phyloP scores from a whole-genome alignment of 2,113 vertebrate genomes.

The Variabilichromis moorii region DNA sequence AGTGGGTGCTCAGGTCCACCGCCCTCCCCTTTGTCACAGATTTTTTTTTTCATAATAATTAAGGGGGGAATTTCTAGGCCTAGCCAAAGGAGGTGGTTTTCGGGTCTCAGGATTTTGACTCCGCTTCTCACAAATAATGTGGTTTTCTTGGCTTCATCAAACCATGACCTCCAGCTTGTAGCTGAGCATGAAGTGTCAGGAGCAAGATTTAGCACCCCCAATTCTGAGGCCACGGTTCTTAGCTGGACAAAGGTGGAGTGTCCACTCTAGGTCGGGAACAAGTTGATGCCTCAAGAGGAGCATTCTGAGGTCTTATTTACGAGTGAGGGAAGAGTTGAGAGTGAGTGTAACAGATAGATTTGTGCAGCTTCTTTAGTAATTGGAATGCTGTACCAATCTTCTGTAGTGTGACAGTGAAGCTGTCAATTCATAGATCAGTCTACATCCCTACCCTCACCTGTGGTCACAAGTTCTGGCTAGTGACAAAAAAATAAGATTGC shows the following conservation, averaged over 20 bases:
- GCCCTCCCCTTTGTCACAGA: background rate
- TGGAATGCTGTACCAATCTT: background rate
- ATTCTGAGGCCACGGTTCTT: background rate
- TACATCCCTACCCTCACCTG: background rate
- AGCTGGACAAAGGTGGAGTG: background rate
- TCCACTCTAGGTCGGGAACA: background rate
- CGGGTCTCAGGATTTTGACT: background rate
- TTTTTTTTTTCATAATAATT: background rate
- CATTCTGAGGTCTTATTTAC: background rate
- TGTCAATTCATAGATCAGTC: background rate
- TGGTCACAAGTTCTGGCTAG: background rate
- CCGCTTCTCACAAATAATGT: background rate
- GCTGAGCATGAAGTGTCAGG: background rate
- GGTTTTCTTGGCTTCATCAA: background rate
- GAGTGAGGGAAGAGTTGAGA: background rate
- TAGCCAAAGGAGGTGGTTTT: background rate
- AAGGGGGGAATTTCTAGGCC: background rate
- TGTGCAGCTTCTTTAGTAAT: background rate
- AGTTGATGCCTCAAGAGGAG: background rate
- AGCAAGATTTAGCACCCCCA: background rate
- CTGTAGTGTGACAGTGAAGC: background rate
- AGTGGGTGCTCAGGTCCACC: background rate
- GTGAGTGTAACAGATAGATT: background rate
- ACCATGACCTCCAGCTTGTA: background rate
- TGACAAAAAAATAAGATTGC: background rate